Base-by-base conservation (phyloP, 1,140 invertebrate species). In the Heliconius eleuchia region DNA sequence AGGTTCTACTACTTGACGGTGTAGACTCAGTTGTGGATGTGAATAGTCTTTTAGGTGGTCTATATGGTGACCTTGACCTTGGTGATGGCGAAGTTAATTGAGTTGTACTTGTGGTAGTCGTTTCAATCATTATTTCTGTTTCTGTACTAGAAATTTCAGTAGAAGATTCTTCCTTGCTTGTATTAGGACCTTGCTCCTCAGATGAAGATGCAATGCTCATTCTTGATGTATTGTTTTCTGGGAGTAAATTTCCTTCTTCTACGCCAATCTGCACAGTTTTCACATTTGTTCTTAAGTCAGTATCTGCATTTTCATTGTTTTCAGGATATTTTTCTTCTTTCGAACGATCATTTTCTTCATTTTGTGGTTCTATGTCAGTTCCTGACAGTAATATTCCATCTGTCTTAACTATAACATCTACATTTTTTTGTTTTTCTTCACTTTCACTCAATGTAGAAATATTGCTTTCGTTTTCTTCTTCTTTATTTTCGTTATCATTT, bases 11-110 rank as follows among this genome's bases (percentile, higher is more conserved):
- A 71, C 91, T 91, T 18, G 90, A 91, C 60, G 94, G 85, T 37
- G 90, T 73, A 42, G 92, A 83, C 83, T 94, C 92, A 16, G 94
- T 95, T 30, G 94, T 90, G 66, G 94, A 92, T 42, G 89, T 93
- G 30, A 94, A 91, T 72, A 92, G 75, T 83, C 88, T 89, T 85
- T 94, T 95, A 6, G 85, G 81, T 73, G 95, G 94, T 82, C 88
- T 86, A 73, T 95, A 95, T 46, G 93, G 91, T 75, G 90, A 84
- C 77, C 94, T 89, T 34, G 89, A 84, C 57, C 92, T 86, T 73
- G 84, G 50, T 52, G 89, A 85, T 13, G 89, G 74, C 34, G 91
- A 86, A 18, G 88, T 85, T 34, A 82, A 66, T 71, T 82, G 78
- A 27, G 91, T 92, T 42, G 91, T 90, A 55, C 85, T 92, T 30